Conservation (phyloP, 2,797 vertebrate genomes). For the Pristis pectinata region DNA sequence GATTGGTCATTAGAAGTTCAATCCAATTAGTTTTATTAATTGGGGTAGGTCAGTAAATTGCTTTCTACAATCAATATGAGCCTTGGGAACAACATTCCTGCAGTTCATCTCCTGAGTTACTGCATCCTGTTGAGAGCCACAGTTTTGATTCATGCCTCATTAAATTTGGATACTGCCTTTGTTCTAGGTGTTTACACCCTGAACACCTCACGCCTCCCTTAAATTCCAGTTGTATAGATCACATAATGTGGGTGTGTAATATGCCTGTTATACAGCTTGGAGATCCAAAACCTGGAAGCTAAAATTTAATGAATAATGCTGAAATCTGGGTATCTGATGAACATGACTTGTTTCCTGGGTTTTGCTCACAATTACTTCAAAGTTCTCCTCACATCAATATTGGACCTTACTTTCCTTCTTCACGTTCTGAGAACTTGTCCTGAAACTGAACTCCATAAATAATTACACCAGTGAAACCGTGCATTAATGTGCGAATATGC, state of each 20-base stretch:
- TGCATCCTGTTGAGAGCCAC: not conserved
- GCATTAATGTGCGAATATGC: not conserved
- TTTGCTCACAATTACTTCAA: not conserved
- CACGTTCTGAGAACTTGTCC: not conserved
- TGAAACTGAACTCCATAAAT: not conserved
- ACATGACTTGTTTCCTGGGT: not conserved
- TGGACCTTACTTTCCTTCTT: not conserved
- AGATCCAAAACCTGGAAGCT: not conserved
- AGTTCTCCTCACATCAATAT: not conserved
- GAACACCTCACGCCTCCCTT: not conserved
- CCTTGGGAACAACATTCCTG: not conserved
- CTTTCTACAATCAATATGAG: not conserved
- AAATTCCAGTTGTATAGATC: not conserved
- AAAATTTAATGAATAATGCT: not conserved
- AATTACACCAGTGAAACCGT: no score
- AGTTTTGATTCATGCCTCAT: not conserved
- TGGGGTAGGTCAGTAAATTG: not conserved
- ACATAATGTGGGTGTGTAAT: not conserved
- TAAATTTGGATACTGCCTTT: not conserved
- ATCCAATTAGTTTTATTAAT: not conserved
- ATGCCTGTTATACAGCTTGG: not conserved
- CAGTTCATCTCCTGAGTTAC: not conserved
- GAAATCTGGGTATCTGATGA: not conserved
- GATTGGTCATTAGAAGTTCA: no score
- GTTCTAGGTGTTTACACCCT: not conserved